Percentiles rank a stretch among this genome's conserved stretches.
Conservation (phyloP, 2,888 invertebrate species). For the Lepeophtheirus nordmannii region DNA sequence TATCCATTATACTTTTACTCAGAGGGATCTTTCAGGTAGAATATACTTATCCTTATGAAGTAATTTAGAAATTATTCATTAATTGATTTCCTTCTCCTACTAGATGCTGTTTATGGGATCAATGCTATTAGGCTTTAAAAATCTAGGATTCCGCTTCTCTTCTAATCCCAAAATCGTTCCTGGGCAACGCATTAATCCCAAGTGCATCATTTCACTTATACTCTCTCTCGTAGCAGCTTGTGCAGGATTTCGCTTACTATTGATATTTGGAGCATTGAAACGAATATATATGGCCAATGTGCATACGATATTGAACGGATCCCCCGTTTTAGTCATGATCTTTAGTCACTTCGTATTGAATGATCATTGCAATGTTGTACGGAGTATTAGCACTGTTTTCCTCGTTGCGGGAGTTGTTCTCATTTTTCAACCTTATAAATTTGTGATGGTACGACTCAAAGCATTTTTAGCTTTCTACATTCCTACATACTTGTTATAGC, state of each 20-base stretch:
- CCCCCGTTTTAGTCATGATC: slow-evolving; percentile 9
- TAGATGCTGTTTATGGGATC: neutral
- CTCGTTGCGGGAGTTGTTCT: slow-evolving; percentile 5
- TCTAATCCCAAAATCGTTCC: neutral
- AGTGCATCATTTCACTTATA: neutral
- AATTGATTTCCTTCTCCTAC: neutral
- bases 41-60: neutral
- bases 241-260: neutral
- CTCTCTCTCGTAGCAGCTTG: neutral
- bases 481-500: neutral
- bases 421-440: slow-evolving; percentile 18
- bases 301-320: slow-evolving; percentile 13
- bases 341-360: slow-evolving; percentile 6
- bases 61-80: neutral
- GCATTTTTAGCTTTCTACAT: neutral
- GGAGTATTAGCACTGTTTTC: neutral
- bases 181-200: neutral
- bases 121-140: neutral
- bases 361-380: neutral
- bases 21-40: neutral
- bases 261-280: slow-evolving; percentile 9
- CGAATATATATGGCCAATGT: slow-evolving; percentile 10
- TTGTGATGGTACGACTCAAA: neutral
- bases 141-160: neutral
- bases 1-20: slow-evolving; percentile 9